Evolutionary conservation across 2,113 vertebrate genomes (phyloP), one percentile per base, ranked within the genome.

Genomic region (Phylloscopus whistleri): DNA sequence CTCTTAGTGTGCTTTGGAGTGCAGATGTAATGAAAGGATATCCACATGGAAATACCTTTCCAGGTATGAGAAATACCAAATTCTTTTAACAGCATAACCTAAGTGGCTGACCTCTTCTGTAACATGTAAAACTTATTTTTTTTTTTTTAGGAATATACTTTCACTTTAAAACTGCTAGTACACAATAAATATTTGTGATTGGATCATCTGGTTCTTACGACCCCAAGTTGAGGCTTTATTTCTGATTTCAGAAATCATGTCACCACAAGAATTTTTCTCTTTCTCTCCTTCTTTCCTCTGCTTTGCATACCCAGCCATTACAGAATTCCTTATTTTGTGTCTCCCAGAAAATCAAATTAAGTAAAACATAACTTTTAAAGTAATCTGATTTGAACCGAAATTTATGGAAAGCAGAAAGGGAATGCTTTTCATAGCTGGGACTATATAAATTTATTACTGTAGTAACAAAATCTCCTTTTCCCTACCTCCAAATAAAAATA

Each of bases 261-360:
- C 44, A 78, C 37, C 2, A 7, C 56, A 84, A 78, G 92, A 95
- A 92, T 96, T 93, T 64, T 82, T 94, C 83, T 94, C 90, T 96
- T 94, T 90, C 95, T 96, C 95, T 95, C 83, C 86, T 95, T 95
- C 85, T 92, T 96, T 97, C 95, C 96, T 97, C 92, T 43, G 66
- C 90, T 95, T 96, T 87, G 49, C 37, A 43, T 79, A 93, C 16
- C 18, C 58, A 44, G 46, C 37, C 68, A 55, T 63, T 70, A 66
- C 27, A 60, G 56, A 91, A 70, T 56, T 64, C 58, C 70, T 79
- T 64, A 9, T 53, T 93, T 56, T 67, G 18, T 95, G 27, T 64
- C 55, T 91, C 24, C 18, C 37, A 43, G 58, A 67, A 92, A 95
- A 82, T 23, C 22, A 26, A 93, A 74, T 90, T 44, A 39, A 84